Evolutionary conservation across 1,140 invertebrate species (phyloP).

Genomic region (Odontomachus brunneus): DNA sequence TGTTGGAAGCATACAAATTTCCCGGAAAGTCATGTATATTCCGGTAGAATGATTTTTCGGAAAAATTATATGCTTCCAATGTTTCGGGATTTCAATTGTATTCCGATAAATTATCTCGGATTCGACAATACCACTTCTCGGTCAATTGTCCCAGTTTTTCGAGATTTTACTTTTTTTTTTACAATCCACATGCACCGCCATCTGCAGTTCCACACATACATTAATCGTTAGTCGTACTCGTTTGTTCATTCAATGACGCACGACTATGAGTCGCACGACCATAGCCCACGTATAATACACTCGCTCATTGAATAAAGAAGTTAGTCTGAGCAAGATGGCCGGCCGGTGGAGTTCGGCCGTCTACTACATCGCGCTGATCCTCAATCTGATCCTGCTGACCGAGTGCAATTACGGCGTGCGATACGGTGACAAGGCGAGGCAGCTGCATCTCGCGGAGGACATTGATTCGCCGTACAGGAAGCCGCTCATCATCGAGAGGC

Average conservation of each 20-base stretch:
- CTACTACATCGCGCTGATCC: slow-evolving; percentile 73
- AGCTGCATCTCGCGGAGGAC: slow-evolving; percentile 69
- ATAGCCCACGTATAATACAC: slow-evolving; percentile 37
- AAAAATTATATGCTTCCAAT: too few relatives aligned
- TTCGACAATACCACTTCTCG: too few relatives aligned
- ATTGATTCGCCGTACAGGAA: slow-evolving; percentile 36
- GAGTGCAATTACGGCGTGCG: slow-evolving; percentile 74
- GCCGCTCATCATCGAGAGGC: slow-evolving; percentile 72
- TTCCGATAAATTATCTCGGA: too few relatives aligned
- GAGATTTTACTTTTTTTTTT: too few relatives aligned
- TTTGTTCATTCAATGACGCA: background rate
- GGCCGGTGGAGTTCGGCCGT: slow-evolving; percentile 79
- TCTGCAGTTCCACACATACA: background rate
- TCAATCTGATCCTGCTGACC: slow-evolving; percentile 76
- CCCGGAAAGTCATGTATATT: too few relatives aligned
- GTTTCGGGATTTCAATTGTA: too few relatives aligned
- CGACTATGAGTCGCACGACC: too few relatives aligned
- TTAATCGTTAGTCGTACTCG: background rate
- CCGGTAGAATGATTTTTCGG: too few relatives aligned
- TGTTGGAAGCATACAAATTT: too few relatives aligned
- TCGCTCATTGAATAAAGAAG: slow-evolving; percentile 55
- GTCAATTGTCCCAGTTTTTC: too few relatives aligned
- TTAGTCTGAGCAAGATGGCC: slow-evolving; percentile 83
- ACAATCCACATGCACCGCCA: too few relatives aligned
- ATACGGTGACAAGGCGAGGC: slow-evolving; percentile 73